phyloP scores from a whole-genome alignment of 2,113 vertebrate genomes.

The Gymnobelideus leadbeateri region DNA sequence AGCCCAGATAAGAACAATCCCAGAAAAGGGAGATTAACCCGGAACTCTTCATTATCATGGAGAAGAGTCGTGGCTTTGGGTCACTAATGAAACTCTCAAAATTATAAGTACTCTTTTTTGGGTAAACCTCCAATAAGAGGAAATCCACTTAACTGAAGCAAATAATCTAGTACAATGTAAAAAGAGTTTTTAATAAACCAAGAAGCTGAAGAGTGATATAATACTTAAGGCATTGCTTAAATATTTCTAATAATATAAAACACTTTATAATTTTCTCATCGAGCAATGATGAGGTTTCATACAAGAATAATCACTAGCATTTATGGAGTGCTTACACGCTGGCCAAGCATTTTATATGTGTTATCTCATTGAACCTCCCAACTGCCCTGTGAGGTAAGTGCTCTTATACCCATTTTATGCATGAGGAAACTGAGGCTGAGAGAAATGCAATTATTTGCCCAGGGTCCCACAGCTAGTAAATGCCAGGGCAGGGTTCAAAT shows the following conservation, averaged over 20 bases:
- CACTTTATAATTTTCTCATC: slow-evolving; percentile 47
- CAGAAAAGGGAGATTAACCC: slow-evolving; percentile 46
- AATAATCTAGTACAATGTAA: slow-evolving; percentile 44
- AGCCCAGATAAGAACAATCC: slow-evolving; percentile 41
- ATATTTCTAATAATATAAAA: slow-evolving; percentile 35
- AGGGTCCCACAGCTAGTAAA: neutral
- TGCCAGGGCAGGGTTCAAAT: neutral
- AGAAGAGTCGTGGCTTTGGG: slow-evolving; percentile 19
- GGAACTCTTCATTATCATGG: slow-evolving; percentile 15
- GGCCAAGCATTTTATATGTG: neutral
- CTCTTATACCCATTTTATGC: neutral
- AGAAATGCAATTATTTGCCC: neutral
- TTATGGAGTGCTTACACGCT: neutral
- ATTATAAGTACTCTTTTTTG: slow-evolving; percentile 25
- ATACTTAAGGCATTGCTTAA: neutral
- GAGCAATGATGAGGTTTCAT: neutral
- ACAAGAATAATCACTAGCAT: neutral
- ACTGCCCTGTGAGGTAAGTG: neutral
- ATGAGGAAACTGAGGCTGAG: neutral
- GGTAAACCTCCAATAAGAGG: slow-evolving; percentile 56
- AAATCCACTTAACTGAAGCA: slow-evolving; percentile 57
- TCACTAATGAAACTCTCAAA: slow-evolving; percentile 48
- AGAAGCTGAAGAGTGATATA: slow-evolving; percentile 39
- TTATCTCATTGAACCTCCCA: neutral
- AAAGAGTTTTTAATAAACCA: slow-evolving; percentile 60